These are phyloP conservation scores for Adelognathus sp. DNA, from an alignment of 2,888 invertebrate genomes.

Conservation along the genomic window DNA sequence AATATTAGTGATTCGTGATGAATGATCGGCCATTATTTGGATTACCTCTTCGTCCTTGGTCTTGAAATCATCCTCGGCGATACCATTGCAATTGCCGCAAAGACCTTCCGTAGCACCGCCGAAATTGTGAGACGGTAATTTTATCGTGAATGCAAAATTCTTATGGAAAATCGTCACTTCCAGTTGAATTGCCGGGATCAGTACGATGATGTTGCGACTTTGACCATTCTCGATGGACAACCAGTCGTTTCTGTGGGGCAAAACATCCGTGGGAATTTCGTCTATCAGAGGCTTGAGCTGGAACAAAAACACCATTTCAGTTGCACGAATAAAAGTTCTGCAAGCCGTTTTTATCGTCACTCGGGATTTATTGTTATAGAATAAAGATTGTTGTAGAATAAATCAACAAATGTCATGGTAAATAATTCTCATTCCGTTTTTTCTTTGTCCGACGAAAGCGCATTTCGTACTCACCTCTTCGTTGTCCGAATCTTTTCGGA, in stretches of 20 bases:
- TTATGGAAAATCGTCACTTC: slow-evolving; percentile 83
- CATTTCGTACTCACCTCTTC: slow-evolving; percentile 55
- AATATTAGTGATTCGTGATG: not conserved
- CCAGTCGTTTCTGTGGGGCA: slow-evolving; percentile 86
- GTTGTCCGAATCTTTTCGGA: slow-evolving; percentile 50
- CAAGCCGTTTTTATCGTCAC: no score
- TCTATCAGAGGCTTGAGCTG: slow-evolving; percentile 83
- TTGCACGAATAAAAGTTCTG: no score
- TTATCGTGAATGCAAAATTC: slow-evolving; percentile 81
- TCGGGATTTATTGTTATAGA: no score
- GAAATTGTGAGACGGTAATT: slow-evolving; percentile 89
- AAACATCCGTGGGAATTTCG: slow-evolving; percentile 79
- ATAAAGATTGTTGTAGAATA: no score
- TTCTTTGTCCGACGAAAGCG: not conserved
- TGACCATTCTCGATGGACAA: slow-evolving; percentile 83
- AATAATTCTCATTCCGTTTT: not conserved
- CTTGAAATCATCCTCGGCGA: slow-evolving; percentile 83
- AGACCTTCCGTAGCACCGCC: slow-evolving; percentile 89
- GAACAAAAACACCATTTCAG: no score
- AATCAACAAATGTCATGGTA: not conserved
- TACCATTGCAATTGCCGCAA: slow-evolving; percentile 89
- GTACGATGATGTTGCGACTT: slow-evolving; percentile 85
- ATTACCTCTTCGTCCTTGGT: slow-evolving; percentile 81
- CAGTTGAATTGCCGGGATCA: slow-evolving; percentile 87
- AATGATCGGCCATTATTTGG: not conserved